Base-by-base conservation (phyloP, 1,140 invertebrate species). In the Leptopilina clavipes region DNA sequence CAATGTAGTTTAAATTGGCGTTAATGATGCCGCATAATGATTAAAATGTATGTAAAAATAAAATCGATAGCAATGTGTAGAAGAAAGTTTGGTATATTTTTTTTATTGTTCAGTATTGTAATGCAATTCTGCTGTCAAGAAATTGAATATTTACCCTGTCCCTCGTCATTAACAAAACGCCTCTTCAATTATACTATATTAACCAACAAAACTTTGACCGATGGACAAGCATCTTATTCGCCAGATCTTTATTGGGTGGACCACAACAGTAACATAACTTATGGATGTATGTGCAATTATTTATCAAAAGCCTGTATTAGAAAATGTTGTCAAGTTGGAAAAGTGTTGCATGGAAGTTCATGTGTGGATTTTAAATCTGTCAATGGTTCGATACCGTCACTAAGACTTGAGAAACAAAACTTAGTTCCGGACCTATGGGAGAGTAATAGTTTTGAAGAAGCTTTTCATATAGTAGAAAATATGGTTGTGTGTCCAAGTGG, bases 251-350 rank as follows among this genome's bases (percentile, higher is more conserved):
- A 78, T 18, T 82, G 73, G 72, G 45, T n/a, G 6, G 19, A 74
- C 1, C 14, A 59, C 14, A 31, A 73, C 0, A 31, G 54, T 9
- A 22, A 37, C n/a, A 19, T 45, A 18, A 31, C 73, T 2, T 76
- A 72, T 9, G 82, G 79, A 31, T 83, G 82, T 56, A 70, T 73
- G 0, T 83, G 82, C 37, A 19, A 72, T 25, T 8, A 40, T 9
- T 22, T 77, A 11, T 75, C 56, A 10, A 71, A 65, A 71, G 12
- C 10, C 0, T 82, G 81, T 48, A 65, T 80, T 0, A 76, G 81
- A 37, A 59, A 70, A 18, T 84, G 83, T 17, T 84, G 81, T 31
- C 12, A 25, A 1, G 22, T 70, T 17, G 80, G 80, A 31, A 54
- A 76, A 44, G 72, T 76, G n/a, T 70, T 81, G 44, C 77, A 81